Conservation (phyloP, 2,888 invertebrate species). For the Nezara viridula region DNA sequence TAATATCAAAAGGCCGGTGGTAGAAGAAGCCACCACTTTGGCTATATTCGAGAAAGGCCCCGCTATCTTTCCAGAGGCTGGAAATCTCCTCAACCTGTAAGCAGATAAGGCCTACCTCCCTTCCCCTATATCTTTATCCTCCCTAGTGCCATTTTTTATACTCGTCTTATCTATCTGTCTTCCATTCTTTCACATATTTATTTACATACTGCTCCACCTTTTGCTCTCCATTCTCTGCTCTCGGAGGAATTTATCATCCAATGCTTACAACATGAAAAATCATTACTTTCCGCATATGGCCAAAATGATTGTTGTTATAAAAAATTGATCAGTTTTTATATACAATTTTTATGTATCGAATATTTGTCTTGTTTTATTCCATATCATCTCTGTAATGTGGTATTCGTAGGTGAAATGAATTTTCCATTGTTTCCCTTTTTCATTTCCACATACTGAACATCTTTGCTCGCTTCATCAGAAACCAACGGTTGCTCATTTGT, state of each 20-base stretch:
- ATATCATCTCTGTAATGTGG: too few species aligned
- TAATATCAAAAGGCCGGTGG: background rate
- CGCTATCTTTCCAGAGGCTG: slow-evolving; percentile 11
- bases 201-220: slow-evolving; percentile 34
- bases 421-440: too few species aligned
- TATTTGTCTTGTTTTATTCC: too few species aligned
- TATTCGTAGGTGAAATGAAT: too few species aligned
- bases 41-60: background rate
- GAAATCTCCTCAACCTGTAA: slow-evolving; percentile 36
- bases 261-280: slow-evolving; percentile 13
- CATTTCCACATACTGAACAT: too few species aligned
- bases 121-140: slow-evolving; percentile 22
- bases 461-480: background rate
- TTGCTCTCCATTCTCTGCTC: background rate
- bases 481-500: background rate
- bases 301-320: background rate
- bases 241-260: slow-evolving; percentile 9
- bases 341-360: background rate
- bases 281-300: background rate
- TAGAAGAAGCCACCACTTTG: slow-evolving; percentile 15
- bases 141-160: slow-evolving; percentile 33
- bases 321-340: background rate
- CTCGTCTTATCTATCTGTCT: slow-evolving; percentile 27
- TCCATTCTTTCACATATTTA: slow-evolving; percentile 48
- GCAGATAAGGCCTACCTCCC: background rate